Evolutionary conservation across 2,888 invertebrate genomes (phyloP), one percentile per base, ranked within the genome.

Genomic region (Tromatobia lineatoria): DNA sequence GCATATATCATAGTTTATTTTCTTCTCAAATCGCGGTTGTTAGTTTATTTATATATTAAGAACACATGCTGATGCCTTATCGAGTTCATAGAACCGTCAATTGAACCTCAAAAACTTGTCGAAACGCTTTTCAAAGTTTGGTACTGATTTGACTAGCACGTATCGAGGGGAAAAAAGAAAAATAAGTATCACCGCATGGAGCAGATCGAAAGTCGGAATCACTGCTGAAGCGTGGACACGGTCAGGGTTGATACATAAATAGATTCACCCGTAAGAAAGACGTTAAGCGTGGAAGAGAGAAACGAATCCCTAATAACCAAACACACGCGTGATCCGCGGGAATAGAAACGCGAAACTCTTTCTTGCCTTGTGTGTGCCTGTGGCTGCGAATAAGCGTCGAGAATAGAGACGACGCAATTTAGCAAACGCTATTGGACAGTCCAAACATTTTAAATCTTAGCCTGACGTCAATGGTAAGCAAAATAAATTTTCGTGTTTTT

Each of bases 391-490:
- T 67, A 23, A 61, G 54, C 45, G 23, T 78, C 78, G 59, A 59
- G 69, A 73, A 82, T 34, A 71, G 74, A 42, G 15, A 38, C 59
- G 59, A 42, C 67, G 54, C 54, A 42, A 45, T 66, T 25, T 69
- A 38, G 29, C 59, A 7, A 34, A 29, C 18, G 59, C 10, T 34
- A 42, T 20, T n/a, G 15, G 23, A 66, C 64, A 6, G 23, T 20
- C 42, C 20, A 42, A 66, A 45, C 20, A 23, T 66, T 66, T 42
- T 18, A 11, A 42, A 66, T 42, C 42, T 11, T 23, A 13, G 73
- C 61, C 66, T 73, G 76, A 80, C 83, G 83, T 83, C 83, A 80
- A 74, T 54, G 77, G 67, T 74, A 52, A 38, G 52, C 34, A n/a
- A 83, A 74, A 61, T 34, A 25, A 64, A 67, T 34, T 50, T 20